Base-by-base conservation (phyloP, 1,140 invertebrate genomes). In the Pseudobourletiella spinata region DNA sequence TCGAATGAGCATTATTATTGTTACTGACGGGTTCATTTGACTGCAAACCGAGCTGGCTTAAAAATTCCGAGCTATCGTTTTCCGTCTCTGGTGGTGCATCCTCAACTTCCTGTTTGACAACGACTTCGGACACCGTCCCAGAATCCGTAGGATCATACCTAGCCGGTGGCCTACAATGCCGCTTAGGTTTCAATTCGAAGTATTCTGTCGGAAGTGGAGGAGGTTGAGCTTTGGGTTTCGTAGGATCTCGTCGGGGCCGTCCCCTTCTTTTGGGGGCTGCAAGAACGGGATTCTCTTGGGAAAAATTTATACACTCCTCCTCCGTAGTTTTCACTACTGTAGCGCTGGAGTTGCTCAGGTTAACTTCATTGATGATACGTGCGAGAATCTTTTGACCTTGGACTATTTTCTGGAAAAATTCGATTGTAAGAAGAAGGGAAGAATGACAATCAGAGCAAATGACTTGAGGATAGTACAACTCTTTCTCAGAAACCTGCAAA, bases 401-500 rank as follows among this genome's bases (percentile, higher is more conserved):
- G 4, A 26, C 57, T 20, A 64, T 64, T 32, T 59, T 59, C 16
- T 59, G 44, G 15, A 64, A 59, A n/a, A 64, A 64, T 2, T 26
- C 15, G 4, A 52, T 29, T 1, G 57, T 64, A n/a, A 24, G 32
- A 28, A 32, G 22, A 18, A 64, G 44, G n/a, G 32, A 39, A 1
- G 39, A 29, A 30, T 35, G 32, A 46, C 62, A 64, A 15, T n/a
- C 4, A 0, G 29, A 58, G 25, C 62, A 64, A 29, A 64, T 64
- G 11, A 59, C 57, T 51, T 64, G 42, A 2, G 61, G 61, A 18
- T 61, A 62, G 25, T 57, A 48, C 16, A 29, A 54, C 2, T 62
- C 51, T 18, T 55, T 15, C 32, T 46, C 25, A 39, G 22, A 54
- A 4, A 61, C 50, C 59, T 61, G 15, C 18, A 51, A 22, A 52